Conservation (phyloP, 2,888 invertebrate genomes). For the Seladonia tumulorum region DNA sequence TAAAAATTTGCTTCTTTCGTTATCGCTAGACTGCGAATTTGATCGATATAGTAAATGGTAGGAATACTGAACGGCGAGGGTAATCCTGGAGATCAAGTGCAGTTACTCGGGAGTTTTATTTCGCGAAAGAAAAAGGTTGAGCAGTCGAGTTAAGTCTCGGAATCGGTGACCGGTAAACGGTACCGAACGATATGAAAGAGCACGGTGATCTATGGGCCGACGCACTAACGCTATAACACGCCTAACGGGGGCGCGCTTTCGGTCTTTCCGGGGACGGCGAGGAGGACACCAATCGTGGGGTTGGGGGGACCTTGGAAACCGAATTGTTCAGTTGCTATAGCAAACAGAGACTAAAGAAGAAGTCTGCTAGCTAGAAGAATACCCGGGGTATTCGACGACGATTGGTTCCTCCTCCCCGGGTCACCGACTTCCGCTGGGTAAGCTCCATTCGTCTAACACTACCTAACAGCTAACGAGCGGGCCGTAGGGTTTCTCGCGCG, state of each 20-base stretch:
- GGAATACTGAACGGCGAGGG: too few species aligned
- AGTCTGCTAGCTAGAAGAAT: background rate
- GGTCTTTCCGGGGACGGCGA: background rate
- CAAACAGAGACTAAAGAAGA: background rate
- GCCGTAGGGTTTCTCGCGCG: slow-evolving; percentile 40
- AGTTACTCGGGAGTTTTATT: background rate
- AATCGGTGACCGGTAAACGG: background rate
- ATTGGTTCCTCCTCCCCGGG: slow-evolving; percentile 41
- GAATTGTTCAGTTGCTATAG: background rate
- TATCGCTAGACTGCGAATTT: too few species aligned
- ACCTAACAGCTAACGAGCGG: slow-evolving; percentile 52
- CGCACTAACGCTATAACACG: slow-evolving; percentile 44
- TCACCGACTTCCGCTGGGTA: slow-evolving; percentile 47
- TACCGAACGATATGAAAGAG: background rate
- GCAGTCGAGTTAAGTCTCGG: background rate
- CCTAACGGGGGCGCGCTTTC: slow-evolving; percentile 13
- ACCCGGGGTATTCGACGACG: slow-evolving; percentile 10
- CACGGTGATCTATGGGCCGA: background rate
- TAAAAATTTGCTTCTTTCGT: too few species aligned
- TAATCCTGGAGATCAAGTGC: too few species aligned
- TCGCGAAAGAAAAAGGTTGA: background rate
- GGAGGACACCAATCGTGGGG: slow-evolving; percentile 1
- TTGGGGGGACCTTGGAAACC: background rate
- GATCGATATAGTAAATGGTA: too few species aligned
- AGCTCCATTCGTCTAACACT: slow-evolving; percentile 54